phyloP scores from a whole-genome alignment of 2,113 vertebrate species.

The Gnathonemus echidnorhynchus region DNA sequence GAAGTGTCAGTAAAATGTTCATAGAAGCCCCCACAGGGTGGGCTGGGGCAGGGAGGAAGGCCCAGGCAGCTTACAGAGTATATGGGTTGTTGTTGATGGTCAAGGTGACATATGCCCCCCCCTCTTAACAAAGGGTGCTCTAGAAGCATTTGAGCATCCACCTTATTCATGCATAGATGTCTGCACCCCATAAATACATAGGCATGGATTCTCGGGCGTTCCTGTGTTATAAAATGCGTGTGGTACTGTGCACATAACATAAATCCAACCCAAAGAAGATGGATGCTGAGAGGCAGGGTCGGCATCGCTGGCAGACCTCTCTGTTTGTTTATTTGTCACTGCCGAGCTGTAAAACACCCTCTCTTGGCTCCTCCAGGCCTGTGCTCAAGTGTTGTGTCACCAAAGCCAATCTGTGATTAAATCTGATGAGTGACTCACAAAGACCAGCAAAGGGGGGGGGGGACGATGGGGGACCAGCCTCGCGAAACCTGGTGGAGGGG shows the following conservation, averaged over 20 bases:
- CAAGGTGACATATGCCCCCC: not conserved
- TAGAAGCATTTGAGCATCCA: not conserved
- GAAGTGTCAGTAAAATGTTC: not conserved
- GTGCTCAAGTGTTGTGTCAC: not conserved
- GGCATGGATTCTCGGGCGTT: not conserved
- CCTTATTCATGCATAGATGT: not conserved
- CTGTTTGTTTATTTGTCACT: not conserved
- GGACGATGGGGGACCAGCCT: not conserved
- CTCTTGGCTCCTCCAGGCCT: not conserved
- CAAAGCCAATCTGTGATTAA: not conserved
- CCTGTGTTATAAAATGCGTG: not conserved
- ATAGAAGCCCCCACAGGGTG: not conserved
- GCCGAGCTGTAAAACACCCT: not conserved
- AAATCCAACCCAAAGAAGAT: not conserved
- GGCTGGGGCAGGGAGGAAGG: not conserved
- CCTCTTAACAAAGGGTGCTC: not conserved
- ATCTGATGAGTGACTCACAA: slow-evolving; percentile 10
- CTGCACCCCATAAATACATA: not conserved
- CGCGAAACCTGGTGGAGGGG: not conserved
- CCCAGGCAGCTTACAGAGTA: not conserved
- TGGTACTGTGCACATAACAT: not conserved
- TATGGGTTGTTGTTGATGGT: not conserved
- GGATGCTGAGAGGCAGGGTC: not conserved
- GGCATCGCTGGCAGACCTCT: not conserved
- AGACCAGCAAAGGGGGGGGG: too few relatives aligned